Conservation (phyloP, 2,113 vertebrate species). For the Antechinus stuartii region DNA sequence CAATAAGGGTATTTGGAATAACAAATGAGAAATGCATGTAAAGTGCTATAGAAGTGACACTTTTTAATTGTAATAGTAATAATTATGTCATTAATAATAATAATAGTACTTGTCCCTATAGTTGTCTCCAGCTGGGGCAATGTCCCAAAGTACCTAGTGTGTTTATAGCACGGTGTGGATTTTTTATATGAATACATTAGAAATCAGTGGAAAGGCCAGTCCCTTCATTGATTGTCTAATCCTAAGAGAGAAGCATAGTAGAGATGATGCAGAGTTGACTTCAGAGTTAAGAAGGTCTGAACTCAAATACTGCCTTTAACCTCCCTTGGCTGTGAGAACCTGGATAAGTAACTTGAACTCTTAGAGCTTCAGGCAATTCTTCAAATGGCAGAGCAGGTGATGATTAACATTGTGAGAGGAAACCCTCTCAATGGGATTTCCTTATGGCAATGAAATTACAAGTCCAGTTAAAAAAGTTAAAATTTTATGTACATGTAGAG, state of each 20-base stretch:
- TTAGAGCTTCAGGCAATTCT: background rate
- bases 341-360: background rate
- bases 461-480: background rate
- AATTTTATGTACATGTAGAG: background rate
- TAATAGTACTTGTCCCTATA: background rate
- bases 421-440: background rate
- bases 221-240: background rate
- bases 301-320: background rate
- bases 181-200: background rate
- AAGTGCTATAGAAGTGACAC: background rate
- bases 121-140: background rate
- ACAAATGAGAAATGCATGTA: background rate
- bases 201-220: background rate
- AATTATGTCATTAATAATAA: no score
- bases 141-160: background rate
- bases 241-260: background rate
- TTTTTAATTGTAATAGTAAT: background rate
- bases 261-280: background rate
- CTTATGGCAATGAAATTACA: background rate
- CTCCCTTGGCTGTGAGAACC: background rate
- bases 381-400: background rate
- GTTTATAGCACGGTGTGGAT: background rate
- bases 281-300: background rate
- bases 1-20: background rate
- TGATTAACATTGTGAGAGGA: no score